These are phyloP conservation scores for Carollia perspicillata DNA, from an alignment of 2,113 vertebrate genomes.

Conservation along the genomic window DNA sequence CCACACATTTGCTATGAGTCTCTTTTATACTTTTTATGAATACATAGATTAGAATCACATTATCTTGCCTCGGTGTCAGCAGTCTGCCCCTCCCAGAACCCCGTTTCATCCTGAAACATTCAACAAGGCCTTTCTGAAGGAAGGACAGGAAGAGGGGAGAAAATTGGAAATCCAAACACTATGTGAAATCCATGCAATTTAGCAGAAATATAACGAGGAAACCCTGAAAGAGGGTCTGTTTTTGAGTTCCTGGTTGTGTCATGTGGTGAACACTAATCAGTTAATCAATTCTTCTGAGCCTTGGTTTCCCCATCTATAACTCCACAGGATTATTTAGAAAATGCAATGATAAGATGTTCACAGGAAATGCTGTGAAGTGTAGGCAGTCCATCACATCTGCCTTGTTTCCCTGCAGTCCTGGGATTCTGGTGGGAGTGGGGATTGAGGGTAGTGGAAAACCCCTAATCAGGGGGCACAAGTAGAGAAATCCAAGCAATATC, in stretches of 20 bases:
- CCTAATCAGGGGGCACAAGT: not conserved
- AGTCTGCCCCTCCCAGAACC: not conserved
- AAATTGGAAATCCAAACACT: not conserved
- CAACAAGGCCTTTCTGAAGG: not conserved
- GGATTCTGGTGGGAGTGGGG: not conserved
- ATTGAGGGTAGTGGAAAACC: not conserved
- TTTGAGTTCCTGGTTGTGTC: not conserved
- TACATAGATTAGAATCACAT: constrained; percentile 46
- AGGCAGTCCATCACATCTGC: not conserved
- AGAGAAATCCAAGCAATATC: not conserved
- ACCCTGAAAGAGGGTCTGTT: not conserved
- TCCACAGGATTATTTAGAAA: not conserved
- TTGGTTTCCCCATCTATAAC: not conserved
- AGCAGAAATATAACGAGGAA: not conserved
- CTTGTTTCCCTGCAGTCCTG: not conserved
- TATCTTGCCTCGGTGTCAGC: not conserved
- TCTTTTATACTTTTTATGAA: constrained; percentile 46
- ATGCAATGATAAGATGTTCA: not conserved
- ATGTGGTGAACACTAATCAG: not conserved
- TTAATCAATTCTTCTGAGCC: not conserved
- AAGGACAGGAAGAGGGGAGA: not conserved
- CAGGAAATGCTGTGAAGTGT: not conserved
- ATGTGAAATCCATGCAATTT: not conserved
- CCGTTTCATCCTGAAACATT: not conserved
- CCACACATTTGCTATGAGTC: not conserved